Conservation (phyloP, 2,113 vertebrate species). For the Anoplopoma fimbria region DNA sequence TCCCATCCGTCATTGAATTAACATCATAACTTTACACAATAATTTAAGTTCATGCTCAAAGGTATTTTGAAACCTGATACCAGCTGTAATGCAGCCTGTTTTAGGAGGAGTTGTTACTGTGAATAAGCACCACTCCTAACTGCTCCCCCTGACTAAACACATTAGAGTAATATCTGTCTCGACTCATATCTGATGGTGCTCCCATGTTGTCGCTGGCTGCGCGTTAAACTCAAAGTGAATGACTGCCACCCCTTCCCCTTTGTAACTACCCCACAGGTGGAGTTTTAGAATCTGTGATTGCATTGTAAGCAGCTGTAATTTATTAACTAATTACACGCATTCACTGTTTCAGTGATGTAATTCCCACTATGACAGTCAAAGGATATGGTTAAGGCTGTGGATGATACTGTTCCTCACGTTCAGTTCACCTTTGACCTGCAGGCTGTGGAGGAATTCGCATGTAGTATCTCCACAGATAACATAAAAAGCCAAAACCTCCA, state of each 20-base stretch:
- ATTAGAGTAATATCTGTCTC: conserved; percentile 3
- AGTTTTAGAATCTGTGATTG: background rate
- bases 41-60: background rate
- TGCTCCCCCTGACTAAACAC: conserved; percentile 31
- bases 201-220: background rate
- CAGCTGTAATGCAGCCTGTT: background rate
- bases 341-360: conserved; percentile 1
- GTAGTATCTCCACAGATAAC: conserved; percentile 32
- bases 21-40: conserved; percentile 21
- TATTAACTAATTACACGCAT: conserved; percentile 2
- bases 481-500: background rate
- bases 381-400: background rate
- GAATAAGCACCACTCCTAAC: conserved; percentile 37
- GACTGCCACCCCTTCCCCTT: background rate
- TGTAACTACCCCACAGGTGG: background rate
- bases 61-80: background rate
- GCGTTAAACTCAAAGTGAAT: background rate
- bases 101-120: background rate
- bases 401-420: background rate
- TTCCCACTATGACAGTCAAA: background rate
- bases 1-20: conserved; percentile 6
- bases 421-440: conserved; percentile 55
- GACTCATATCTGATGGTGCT: conserved; percentile 26
- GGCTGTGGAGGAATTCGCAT: conserved; percentile 2
- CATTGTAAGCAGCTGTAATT: background rate